A percentile compares a stretch with the other conserved stretches of the same genome.
Evolutionary conservation across 2,797 vertebrate species (phyloP).

Genomic region (Acridotheres tristis): DNA sequence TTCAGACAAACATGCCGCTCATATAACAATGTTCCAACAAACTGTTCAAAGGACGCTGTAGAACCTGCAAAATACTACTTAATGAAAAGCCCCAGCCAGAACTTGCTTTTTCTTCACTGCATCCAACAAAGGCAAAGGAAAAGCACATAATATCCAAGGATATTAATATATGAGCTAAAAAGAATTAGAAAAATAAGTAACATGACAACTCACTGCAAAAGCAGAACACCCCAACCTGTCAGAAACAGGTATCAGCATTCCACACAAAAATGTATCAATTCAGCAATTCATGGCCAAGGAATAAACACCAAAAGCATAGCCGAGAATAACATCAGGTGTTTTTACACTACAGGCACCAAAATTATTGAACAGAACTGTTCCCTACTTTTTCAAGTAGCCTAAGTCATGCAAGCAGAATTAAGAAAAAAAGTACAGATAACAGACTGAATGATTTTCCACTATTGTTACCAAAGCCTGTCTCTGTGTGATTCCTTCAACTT

Average conservation of each 20-base stretch:
- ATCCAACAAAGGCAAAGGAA: background rate
- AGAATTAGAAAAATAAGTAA: background rate
- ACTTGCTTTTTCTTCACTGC: background rate
- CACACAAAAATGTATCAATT: background rate
- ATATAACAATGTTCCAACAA: background rate
- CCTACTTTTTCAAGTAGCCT: background rate
- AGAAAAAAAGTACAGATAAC: background rate
- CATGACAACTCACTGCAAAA: background rate
- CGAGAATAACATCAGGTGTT: background rate
- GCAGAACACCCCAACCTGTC: background rate
- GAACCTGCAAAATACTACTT: background rate
- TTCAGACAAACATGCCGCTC: background rate
- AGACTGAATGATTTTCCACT: background rate
- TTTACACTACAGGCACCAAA: background rate
- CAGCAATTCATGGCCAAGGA: background rate
- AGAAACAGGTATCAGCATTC: background rate
- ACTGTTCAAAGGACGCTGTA: accelerated
- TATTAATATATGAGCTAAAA: background rate
- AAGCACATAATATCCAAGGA: background rate
- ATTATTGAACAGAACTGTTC: background rate
- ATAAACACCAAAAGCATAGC: background rate
- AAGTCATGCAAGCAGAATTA: background rate
- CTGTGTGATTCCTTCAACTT: background rate
- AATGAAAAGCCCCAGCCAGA: background rate
- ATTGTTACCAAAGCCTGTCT: background rate